Evolutionary conservation across 2,797 vertebrate species (phyloP).

Genomic region (Oryzias dopingdopingensis): DNA sequence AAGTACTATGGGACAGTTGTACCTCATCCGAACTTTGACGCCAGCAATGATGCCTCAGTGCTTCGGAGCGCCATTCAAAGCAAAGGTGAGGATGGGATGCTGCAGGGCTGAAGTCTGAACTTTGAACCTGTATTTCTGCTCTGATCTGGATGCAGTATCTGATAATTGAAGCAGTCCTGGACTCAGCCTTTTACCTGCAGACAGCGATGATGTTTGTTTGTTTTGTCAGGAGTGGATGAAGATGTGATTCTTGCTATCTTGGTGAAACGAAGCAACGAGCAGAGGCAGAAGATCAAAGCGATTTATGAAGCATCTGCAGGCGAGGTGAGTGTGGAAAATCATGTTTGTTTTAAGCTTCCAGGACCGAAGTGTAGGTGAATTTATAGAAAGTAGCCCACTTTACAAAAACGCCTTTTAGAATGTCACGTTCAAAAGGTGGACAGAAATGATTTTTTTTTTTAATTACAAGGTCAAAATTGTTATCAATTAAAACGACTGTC

Average conservation of each 20-base stretch:
- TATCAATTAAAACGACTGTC: too few species aligned
- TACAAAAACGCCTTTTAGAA: background rate
- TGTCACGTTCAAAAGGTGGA: too few species aligned
- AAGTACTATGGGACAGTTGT: slow-evolving; percentile 72
- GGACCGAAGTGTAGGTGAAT: too few species aligned
- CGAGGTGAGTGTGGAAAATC: slow-evolving; percentile 67
- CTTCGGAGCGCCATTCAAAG: slow-evolving; percentile 83
- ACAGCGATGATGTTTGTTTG: background rate
- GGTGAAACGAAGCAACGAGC: slow-evolving; percentile 85
- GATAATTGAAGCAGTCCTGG: too few species aligned
- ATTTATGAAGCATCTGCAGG: slow-evolving; percentile 81
- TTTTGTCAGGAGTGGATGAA: slow-evolving; percentile 85
- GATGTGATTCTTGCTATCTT: slow-evolving; percentile 83
- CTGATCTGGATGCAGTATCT: too few species aligned
- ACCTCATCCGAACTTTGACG: slow-evolving; percentile 79
- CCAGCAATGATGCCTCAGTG: slow-evolving; percentile 76
- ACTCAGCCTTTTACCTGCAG: too few species aligned
- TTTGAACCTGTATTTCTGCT: too few species aligned
- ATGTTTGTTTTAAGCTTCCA: too few species aligned
- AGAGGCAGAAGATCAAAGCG: slow-evolving; percentile 88
- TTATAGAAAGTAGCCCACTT: background rate
- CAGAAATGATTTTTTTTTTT: too few species aligned
- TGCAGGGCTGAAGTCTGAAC: too few species aligned
- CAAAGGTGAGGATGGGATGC: slow-evolving; percentile 70
- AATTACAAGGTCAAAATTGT: too few species aligned